Base-by-base conservation (phyloP, 1,140 invertebrate species). In the Plutomurus gul region DNA sequence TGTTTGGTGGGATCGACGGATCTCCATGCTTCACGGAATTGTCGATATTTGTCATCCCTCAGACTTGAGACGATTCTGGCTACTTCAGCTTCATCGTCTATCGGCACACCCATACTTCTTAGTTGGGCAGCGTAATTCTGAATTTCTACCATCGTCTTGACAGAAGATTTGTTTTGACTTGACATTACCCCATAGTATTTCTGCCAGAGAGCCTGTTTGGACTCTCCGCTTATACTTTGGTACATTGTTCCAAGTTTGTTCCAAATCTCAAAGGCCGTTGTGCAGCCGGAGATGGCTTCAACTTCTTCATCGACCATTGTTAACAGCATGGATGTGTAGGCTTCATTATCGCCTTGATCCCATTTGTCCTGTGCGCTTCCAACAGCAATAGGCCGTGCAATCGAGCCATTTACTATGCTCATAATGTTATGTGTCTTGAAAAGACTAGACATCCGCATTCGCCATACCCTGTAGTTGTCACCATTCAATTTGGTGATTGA, bases 391-490 rank as follows among this genome's bases (percentile, higher is more conserved):
- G 72, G 78, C 7, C 78, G 65, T 18, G 27, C 6, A 3, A 5
- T 36, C 5, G 75, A 11, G 25, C 75, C 75, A 60, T 56, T 22
- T 11, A 76, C 75, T 3, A 76, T 56, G 25, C 43, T 37, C 16
- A 71, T 16, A 20, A 71, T 70, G 10, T 71, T 76, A 40, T 80
- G 78, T 4, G 33, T 3, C 0, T 1, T 8, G n/a, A 80, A 76
- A 18, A 80, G 22, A 13, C 78, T 71, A 1, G 22, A 13, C 30
- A 80, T 20, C 8, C 74, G 8, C 43, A 73, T 47, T 49, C 30
- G 70, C 78, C 78, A 80, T 1, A 80, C 56, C 1, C 78, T 51
- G 40, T 71, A 80, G 20, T 80, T 80, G 3, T 76, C 33, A 0
- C 27, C 40, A 25, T 46, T 72, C 25, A 76, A 40, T 30, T 80